These are phyloP conservation scores for Criorhina ranunculi DNA, from an alignment of 2,888 invertebrate genomes.

Conservation along the genomic window DNA sequence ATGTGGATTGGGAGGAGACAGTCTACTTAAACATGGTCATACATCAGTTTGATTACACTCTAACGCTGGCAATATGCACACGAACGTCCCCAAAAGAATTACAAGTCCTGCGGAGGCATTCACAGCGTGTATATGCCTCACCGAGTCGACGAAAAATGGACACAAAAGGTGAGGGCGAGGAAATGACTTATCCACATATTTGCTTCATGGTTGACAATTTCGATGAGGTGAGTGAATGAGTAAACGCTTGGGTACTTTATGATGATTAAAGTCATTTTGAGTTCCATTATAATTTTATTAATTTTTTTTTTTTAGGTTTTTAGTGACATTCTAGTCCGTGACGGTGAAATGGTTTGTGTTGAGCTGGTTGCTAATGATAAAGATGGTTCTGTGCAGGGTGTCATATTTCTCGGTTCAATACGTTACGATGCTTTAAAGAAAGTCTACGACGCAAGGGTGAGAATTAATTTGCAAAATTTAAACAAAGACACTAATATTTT, in stretches of 20 bases:
- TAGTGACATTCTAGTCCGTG: constrained; percentile 97
- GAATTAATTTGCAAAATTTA: constrained; percentile 78
- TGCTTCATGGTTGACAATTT: constrained; percentile 99
- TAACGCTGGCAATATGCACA: constrained; percentile 98
- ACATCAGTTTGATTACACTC: constrained; percentile 99
- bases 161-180: constrained; percentile 98
- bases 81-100: constrained; percentile 98
- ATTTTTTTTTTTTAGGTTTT: constrained; percentile 91
- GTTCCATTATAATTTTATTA: background rate
- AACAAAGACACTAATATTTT: background rate
- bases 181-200: constrained; percentile 99
- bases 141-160: constrained; percentile 99
- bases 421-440: constrained; percentile 98
- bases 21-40: constrained; percentile 98
- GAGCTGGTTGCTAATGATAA: constrained; percentile 97
- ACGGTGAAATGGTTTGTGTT: constrained; percentile 99
- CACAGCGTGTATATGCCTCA: constrained; percentile 98
- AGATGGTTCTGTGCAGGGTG: constrained; percentile 93
- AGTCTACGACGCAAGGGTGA: constrained; percentile 97
- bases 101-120: constrained; percentile 96
- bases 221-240: constrained; percentile 90
- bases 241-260: background rate
- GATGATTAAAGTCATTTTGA: constrained; percentile 35
- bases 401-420: constrained; percentile 98
- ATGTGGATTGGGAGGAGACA: constrained; percentile 99